A percentile compares a stretch with the other conserved stretches of the same genome.
These are phyloP conservation scores for Rousettus madagascariensis DNA, from an alignment of 2,797 vertebrate species.

Conservation along the genomic window DNA sequence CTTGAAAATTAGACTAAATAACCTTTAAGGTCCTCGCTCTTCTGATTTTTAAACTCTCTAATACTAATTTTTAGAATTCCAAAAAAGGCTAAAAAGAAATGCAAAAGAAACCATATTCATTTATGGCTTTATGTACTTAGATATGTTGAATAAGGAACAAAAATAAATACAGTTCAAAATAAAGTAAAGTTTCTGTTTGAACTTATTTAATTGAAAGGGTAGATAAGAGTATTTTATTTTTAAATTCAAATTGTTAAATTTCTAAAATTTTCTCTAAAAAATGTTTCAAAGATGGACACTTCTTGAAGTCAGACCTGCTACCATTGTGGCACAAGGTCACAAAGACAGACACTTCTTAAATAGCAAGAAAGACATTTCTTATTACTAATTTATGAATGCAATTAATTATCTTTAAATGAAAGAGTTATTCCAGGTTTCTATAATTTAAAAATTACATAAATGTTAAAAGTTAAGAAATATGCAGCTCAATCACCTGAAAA, in stretches of 20 bases:
- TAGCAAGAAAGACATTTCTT: conserved; percentile 19
- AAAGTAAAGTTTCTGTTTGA: conserved; percentile 16
- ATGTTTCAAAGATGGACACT: background rate
- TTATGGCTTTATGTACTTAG: conserved; percentile 10
- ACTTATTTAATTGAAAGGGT: conserved; percentile 5
- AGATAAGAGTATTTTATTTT: background rate
- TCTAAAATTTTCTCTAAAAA: conserved; percentile 19
- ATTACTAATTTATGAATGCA: conserved; percentile 28
- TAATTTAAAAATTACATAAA: conserved; percentile 34
- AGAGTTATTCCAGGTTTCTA: conserved; percentile 16
- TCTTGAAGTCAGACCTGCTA: background rate
- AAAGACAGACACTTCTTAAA: background rate
- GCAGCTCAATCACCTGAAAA: background rate
- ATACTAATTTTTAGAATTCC: conserved; percentile 13
- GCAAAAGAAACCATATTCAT: conserved; percentile 31
- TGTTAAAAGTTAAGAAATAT: background rate
- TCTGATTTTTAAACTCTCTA: conserved; percentile 36
- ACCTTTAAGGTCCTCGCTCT: background rate
- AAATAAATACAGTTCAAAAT: conserved; percentile 28
- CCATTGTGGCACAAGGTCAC: background rate
- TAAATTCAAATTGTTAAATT: conserved; percentile 19
- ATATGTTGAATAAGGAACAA: background rate
- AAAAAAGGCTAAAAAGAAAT: background rate
- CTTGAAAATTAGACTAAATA: conserved; percentile 20
- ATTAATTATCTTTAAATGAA: conserved; percentile 40